Base-by-base conservation (phyloP, 2,113 vertebrate genomes). In the Zeus faber region DNA sequence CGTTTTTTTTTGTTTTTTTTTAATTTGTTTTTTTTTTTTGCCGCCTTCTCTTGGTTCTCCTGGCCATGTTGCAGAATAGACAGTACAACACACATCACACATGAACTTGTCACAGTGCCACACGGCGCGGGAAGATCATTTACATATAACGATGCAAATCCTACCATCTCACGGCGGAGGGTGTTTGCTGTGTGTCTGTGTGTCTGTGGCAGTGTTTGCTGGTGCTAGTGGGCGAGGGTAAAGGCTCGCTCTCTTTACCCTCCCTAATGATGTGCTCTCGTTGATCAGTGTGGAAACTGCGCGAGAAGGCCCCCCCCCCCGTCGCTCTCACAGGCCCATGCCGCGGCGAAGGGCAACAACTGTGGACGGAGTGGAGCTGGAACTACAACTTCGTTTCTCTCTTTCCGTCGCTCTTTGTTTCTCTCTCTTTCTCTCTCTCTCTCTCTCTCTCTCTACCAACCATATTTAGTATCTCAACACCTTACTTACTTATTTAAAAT, bases 191-290 rank as follows among this genome's bases (percentile, higher is more conserved):
- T n/a, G n/a, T n/a, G 74, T 63, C 47, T 52, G 54, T 43, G 50
- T 67, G 54, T 50, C 47, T 49, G 55, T 63, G 59, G 39, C 16
- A 33, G 29, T 62, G 60, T 45, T 5, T 9, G 21, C 9, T 1
- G 24, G 11, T 6, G 59, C 35, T n/a, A 29, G 27, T 60, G 58
- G 49, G 9, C 11, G 18, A 10, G 1, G 27, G 10, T 5, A 33
- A 16, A 18, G 27, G 23, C 2, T 2, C 16, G 52, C 37, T 55
- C 58, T 74, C 44, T 54, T 41, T 66, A 49, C 51, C 59, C 46
- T 67, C 55, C 69, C 74, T 84, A 82, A 87, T 84, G 81, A 81
- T 83, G 69, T 80, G 67, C 54, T 66, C 65, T 58, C 70, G 77
- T 79, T 67, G 60, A 80, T 81, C 69, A 70, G 59, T 80, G 77